Percentiles rank a stretch among this genome's conserved stretches.
Evolutionary conservation across 2,113 vertebrate species (phyloP).

Genomic region (Australoheros scitulus): DNA sequence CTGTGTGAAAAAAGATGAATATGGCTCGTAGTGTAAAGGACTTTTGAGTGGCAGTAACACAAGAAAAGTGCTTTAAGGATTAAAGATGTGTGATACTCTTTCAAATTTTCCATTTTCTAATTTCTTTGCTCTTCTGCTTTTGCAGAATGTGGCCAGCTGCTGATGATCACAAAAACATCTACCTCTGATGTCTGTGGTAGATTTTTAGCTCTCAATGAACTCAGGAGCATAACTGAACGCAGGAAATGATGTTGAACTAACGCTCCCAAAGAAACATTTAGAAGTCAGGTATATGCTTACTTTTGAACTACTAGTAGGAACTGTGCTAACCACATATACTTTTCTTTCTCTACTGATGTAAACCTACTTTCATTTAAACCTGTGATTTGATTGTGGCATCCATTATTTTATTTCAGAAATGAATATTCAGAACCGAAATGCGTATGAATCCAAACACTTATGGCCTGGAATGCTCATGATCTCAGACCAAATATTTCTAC

Average conservation of each 20-base stretch:
- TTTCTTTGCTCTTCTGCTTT: neutral
- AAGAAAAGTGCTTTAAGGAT: neutral
- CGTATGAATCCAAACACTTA: neutral
- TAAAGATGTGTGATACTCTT: neutral
- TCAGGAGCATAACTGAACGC: neutral
- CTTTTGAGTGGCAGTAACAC: neutral
- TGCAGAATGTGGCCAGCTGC: neutral
- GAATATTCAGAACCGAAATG: no score
- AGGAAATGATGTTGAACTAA: neutral
- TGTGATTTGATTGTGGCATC: neutral
- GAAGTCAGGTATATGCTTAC: neutral
- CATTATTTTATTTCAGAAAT: neutral
- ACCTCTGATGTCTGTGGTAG: neutral
- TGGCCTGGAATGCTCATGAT: neutral
- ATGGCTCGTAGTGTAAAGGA: neutral
- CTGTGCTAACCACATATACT: neutral
- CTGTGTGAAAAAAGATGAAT: neutral
- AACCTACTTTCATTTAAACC: neutral
- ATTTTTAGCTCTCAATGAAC: neutral
- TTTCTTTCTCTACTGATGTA: neutral
- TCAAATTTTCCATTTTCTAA: neutral
- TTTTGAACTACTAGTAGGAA: accelerated
- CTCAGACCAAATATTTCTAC: neutral
- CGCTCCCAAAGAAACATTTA: neutral
- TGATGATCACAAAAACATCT: neutral